Base-by-base conservation (phyloP, 2,888 invertebrate genomes). In the Synergus gifuensis region DNA sequence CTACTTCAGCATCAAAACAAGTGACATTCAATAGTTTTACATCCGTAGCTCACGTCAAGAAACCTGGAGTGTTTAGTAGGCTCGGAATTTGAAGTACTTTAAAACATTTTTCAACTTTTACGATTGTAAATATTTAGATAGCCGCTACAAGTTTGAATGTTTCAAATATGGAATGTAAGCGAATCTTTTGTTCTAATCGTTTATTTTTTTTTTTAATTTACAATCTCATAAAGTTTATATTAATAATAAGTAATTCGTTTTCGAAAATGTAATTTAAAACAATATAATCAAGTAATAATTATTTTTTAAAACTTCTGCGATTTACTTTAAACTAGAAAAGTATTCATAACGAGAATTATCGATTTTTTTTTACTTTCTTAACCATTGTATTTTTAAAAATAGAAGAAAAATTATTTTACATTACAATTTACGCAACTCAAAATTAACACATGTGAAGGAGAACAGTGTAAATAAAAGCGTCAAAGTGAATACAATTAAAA, bases 21-120 rank as follows among this genome's bases (percentile, higher is more conserved):
- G 92, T 92, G 12, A 91, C 92, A 40, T 92, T 92, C 44, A 89
- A 91, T 63, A 90, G 87, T 84, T 81, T 89, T 58, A 79, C 90
- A n/a, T 89, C 88, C 0, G 86, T 92, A 1, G 86, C 88, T 40
- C 88, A 88, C 14, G 83, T 89, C 1, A 89, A 87, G 67, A 92
- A 90, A 79, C 88, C 89, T 11, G 89, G 90, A 78, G 92, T 92
- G 28, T 92, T 92, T 78, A 92, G 92, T 83, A 89, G 92, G 79
- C 85, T 92, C 77, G 92, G 92, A 46, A 82, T 90, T 82, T 91
- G 82, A 90, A 67, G 49, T 76, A 44, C 3, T 58, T 73, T 58
- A 73, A 64, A 42, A 46, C 28, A 54, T 66, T n/a, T 22, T 60
- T n/a, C 5, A 60, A 49, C 81, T 63, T 14, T 66, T 73, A 40